Base-by-base conservation (phyloP, 2,888 invertebrate species). In the Pristionchus arcanus region DNA sequence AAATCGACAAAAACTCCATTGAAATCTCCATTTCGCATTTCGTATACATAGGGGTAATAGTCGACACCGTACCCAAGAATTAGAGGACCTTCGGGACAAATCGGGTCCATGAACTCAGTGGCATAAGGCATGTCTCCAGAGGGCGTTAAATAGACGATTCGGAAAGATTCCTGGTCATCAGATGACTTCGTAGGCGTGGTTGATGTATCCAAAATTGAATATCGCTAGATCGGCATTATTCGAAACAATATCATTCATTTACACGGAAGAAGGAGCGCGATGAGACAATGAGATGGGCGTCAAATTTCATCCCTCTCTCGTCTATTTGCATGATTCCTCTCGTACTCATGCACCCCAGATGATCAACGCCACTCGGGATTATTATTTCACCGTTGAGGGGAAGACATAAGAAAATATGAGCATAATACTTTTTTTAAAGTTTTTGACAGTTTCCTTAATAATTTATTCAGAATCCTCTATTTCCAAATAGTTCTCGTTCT, bases 21-120 rank as follows among this genome's bases (percentile, higher is more conserved):
- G 81, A 81, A 81, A 9, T 49, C 49, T 28, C 81, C 81, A 28
- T 28, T 53, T 3, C 28, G 2, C 28, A 42, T 7, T 19, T 81
- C n/a, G 81, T 81, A 81, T n/a, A 81, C n/a, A 53, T 81, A 81
- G 28, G 49, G 81, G 28, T 42, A 81, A 28, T 53, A 81, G 28
- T 81, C 81, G 28, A 28, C 42, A 28, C 49, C 21, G 81, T 53
- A 81, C 28, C 81, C 81, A 28, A 81, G 81, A 49, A 28, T 81
- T 7, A 81, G 81, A 13, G 81, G 42, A 42, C 81, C 49, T 25
- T 37, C 25, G 74, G 42, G 74, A 28, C 81, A 81, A n/a, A 81
- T 42, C 7, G 28, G 15, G 28, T 42, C 3, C 81, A 81, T 81
- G 13, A 28, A 71, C 31, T 21, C 31, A 5, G 71, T 34, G 31